A percentile compares a stretch with the other conserved stretches of the same genome.
Evolutionary conservation across 1,140 invertebrate genomes (phyloP).

Genomic region (Ceratina japonica): DNA sequence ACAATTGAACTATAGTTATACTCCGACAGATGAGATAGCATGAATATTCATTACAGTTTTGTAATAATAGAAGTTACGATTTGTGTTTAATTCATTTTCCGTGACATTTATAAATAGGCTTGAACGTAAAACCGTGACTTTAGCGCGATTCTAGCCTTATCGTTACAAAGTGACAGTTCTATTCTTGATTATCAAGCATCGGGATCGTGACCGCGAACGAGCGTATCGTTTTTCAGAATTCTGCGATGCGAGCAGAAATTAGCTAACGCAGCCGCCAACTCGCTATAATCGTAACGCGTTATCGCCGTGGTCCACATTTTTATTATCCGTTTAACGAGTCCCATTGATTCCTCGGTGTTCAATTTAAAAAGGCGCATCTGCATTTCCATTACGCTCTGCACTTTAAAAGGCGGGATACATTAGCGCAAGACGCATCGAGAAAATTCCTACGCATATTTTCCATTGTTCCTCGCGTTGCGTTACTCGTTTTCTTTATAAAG

Average conservation of each 20-base stretch:
- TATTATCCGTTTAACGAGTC: neutral
- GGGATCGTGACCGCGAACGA: neutral
- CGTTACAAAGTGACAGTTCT: too few relatives aligned
- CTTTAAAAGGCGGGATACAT: conserved; percentile 7
- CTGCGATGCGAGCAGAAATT: conserved; percentile 10
- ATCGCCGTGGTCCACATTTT: neutral
- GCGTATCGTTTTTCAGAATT: conserved; percentile 31
- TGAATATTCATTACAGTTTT: too few relatives aligned
- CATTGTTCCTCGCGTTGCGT: conserved; percentile 9
- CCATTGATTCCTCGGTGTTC: neutral
- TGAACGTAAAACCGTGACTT: too few relatives aligned
- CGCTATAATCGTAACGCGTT: neutral
- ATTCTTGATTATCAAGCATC: neutral
- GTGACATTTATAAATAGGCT: too few relatives aligned
- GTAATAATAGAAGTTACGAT: too few relatives aligned
- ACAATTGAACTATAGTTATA: too few relatives aligned
- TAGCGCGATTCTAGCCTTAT: too few relatives aligned
- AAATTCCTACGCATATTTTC: conserved; percentile 30
- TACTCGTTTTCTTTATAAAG: too few relatives aligned
- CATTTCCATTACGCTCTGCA: neutral
- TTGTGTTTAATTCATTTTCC: too few relatives aligned
- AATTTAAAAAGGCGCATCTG: neutral
- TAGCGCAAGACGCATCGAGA: conserved; percentile 42
- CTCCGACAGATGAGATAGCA: too few relatives aligned
- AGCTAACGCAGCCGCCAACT: neutral